phyloP scores from a whole-genome alignment of 2,797 vertebrate species.

The Anas bahamensis region DNA sequence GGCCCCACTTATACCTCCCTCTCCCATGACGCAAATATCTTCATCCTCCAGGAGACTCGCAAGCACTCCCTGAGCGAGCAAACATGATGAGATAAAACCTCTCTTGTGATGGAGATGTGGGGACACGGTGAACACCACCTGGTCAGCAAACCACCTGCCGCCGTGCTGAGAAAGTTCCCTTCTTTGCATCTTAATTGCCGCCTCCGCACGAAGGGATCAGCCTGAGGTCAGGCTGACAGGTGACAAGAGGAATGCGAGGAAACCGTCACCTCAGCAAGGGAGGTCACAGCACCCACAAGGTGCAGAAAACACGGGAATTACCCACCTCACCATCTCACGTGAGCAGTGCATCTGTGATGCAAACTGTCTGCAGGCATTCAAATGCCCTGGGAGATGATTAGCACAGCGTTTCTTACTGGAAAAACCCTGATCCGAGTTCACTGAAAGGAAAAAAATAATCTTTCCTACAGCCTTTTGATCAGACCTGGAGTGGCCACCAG shows the following conservation, averaged over 20 bases:
- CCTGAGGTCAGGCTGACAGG: constrained; percentile 20
- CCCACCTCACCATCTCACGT: neutral
- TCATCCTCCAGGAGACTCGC: neutral
- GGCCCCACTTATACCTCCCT: neutral
- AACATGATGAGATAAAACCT: neutral
- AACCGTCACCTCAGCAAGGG: constrained; percentile 31
- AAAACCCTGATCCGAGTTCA: neutral
- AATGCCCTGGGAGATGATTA: neutral
- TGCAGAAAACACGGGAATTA: neutral
- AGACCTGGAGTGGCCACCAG: neutral
- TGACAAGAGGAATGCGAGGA: neutral
- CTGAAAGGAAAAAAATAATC: neutral
- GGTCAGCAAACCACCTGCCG: neutral
- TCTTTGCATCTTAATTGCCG: neutral
- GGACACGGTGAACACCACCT: neutral
- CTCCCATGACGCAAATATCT: neutral
- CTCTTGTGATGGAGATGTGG: neutral
- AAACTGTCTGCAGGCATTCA: neutral
- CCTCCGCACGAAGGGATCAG: neutral
- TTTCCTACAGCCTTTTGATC: neutral
- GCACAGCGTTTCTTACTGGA: neutral
- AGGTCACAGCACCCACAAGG: neutral
- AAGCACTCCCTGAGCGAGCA: neutral
- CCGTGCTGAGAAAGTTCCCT: constrained; percentile 5
- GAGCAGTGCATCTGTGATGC: neutral